Conservation (phyloP, 2,113 vertebrate genomes). For the Burhinus bistriatus region DNA sequence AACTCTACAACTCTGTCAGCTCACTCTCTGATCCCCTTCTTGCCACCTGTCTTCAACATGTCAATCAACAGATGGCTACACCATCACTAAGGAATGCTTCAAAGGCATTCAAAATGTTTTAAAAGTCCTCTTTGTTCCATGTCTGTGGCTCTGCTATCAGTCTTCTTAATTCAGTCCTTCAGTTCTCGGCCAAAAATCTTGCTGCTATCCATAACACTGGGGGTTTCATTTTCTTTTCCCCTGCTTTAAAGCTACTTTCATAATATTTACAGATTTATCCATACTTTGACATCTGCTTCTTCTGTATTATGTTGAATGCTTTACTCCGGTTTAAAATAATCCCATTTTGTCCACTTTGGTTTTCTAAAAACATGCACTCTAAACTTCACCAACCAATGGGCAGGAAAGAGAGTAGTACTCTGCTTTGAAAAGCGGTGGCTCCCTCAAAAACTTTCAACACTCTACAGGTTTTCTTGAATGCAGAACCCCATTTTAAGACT, state of each 20-base stretch:
- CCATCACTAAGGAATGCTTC: constrained; percentile 52
- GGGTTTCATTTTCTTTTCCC: not conserved
- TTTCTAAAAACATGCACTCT: not conserved
- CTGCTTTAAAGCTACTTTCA: not conserved
- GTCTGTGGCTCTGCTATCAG: constrained; percentile 30
- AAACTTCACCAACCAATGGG: not conserved
- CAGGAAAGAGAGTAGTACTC: not conserved
- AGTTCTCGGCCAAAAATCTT: not conserved
- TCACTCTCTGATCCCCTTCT: constrained; percentile 53
- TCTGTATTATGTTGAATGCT: not conserved
- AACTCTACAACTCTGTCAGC: constrained; percentile 48
- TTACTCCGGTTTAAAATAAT: not conserved
- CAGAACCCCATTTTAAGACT: not conserved
- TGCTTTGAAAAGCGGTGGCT: not conserved
- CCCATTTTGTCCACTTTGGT: not conserved
- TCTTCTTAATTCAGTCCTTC: constrained; percentile 48
- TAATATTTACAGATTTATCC: not conserved
- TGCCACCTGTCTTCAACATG: constrained; percentile 60
- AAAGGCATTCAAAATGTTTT: constrained; percentile 65
- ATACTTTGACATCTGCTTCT: not conserved
- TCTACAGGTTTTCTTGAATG: not conserved
- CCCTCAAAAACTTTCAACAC: not conserved
- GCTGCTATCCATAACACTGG: not conserved
- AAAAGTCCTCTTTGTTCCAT: constrained; percentile 58
- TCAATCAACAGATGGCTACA: constrained; percentile 66